Percentiles rank a stretch among this genome's conserved stretches.
phyloP scores from a whole-genome alignment of 1,140 invertebrate species.

The Phymorhynchus buccinoides region DNA sequence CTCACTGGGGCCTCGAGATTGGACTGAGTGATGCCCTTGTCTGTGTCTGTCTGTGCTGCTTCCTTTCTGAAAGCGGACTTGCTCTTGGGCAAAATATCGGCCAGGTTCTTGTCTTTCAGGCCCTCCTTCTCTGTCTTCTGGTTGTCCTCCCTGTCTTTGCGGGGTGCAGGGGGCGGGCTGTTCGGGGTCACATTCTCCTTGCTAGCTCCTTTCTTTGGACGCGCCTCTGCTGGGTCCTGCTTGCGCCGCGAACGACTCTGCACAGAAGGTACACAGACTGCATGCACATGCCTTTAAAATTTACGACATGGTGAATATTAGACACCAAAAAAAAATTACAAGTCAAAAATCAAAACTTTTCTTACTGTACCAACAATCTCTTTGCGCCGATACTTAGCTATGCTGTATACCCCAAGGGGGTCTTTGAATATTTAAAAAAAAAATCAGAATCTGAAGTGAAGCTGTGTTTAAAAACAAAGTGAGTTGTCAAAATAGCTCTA shows the following conservation, averaged over 20 bases:
- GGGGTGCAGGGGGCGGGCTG: slow-evolving; percentile 9
- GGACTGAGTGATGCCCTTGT: slow-evolving; percentile 59
- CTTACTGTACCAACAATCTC: too few relatives aligned
- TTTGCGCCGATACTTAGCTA: too few relatives aligned
- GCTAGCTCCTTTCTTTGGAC: background rate
- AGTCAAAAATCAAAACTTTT: too few relatives aligned
- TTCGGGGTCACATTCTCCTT: slow-evolving; percentile 12
- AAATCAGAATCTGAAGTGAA: too few relatives aligned
- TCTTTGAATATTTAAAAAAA: too few relatives aligned
- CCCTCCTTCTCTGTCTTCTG: slow-evolving; percentile 43
- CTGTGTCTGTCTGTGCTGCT: slow-evolving; percentile 64
- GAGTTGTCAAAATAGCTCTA: too few relatives aligned
- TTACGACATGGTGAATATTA: too few relatives aligned
- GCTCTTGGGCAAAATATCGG: slow-evolving; percentile 41
- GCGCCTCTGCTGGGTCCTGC: background rate
- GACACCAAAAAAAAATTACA: too few relatives aligned
- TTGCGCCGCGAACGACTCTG: background rate
- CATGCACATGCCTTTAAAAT: too few relatives aligned
- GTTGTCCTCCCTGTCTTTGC: slow-evolving; percentile 31
- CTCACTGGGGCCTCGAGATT: slow-evolving; percentile 64
- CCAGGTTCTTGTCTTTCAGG: slow-evolving; percentile 53
- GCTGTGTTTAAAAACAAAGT: too few relatives aligned
- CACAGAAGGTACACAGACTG: background rate
- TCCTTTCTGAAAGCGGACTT: slow-evolving; percentile 38
- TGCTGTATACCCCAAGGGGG: too few relatives aligned